Conservation (phyloP, 2,113 vertebrate genomes). For the Cryptotis parvus region DNA sequence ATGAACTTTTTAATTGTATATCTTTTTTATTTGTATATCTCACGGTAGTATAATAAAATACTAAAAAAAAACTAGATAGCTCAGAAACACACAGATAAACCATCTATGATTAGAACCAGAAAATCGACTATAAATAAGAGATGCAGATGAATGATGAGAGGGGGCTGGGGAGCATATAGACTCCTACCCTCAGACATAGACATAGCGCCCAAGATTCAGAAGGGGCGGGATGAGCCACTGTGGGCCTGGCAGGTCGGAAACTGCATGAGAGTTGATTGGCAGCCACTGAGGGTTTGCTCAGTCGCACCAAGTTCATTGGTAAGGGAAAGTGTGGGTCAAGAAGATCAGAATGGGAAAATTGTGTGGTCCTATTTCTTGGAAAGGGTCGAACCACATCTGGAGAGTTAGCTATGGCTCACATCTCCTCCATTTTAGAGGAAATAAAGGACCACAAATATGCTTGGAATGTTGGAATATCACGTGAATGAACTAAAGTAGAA, state of each 20-base stretch:
- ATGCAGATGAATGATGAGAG: not conserved
- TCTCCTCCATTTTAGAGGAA: slow-evolving; percentile 33
- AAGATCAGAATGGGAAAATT: not conserved
- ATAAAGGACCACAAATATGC: slow-evolving; percentile 75
- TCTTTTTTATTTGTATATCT: no score
- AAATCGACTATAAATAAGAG: not conserved
- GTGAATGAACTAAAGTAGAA: slow-evolving; percentile 59
- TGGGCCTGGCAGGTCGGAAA: not conserved
- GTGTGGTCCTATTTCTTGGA: not conserved
- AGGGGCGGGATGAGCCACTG: not conserved
- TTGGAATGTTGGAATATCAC: rapidly evolving
- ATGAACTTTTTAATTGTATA: no score
- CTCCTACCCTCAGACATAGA: not conserved
- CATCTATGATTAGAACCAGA: not conserved
- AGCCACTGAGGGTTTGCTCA: not conserved
- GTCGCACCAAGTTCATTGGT: not conserved
- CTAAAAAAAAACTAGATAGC: no score
- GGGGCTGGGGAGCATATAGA: not conserved
- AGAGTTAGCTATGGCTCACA: slow-evolving; percentile 12
- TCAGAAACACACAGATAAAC: not conserved
- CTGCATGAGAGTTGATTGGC: not conserved
- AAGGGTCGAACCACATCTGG: slow-evolving; percentile 43
- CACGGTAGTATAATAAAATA: no score
- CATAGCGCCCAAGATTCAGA: not conserved
- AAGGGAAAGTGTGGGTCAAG: not conserved